Evolutionary conservation across 1,140 invertebrate genomes (phyloP).

Genomic region (Matsumurasca onukii): DNA sequence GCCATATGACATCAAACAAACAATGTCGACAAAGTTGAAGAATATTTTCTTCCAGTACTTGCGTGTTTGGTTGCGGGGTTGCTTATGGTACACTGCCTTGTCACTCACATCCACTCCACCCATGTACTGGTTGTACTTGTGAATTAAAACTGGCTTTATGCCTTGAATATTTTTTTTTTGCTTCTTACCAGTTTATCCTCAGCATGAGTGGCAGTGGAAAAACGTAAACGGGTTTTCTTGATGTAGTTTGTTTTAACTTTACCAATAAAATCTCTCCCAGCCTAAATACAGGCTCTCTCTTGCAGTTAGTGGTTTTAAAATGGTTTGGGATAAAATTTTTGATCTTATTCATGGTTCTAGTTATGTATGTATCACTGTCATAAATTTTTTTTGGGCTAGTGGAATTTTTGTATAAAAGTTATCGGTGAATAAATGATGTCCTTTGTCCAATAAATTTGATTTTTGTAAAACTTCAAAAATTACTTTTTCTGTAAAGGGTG

Average conservation of each 20-base stretch:
- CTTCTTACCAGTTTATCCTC: no score
- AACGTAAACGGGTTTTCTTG: not conserved
- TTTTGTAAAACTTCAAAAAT: not conserved
- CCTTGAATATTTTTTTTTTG: not conserved
- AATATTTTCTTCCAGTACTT: no score
- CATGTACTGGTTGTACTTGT: no score
- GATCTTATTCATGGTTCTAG: not conserved
- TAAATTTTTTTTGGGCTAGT: not conserved
- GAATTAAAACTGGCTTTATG: no score
- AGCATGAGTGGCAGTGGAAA: no score
- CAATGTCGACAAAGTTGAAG: not conserved
- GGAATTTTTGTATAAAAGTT: not conserved
- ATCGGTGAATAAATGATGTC: not conserved
- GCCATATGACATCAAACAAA: not conserved
- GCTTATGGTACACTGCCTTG: conserved; percentile 20
- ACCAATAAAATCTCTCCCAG: not conserved
- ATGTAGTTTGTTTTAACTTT: not conserved
- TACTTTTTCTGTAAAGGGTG: not conserved
- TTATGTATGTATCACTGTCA: not conserved
- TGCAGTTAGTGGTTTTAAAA: no score
- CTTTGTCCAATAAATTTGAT: not conserved
- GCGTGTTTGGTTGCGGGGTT: not conserved
- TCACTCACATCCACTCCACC: no score
- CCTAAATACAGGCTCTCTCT: not conserved
- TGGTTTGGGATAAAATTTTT: not conserved